Percentiles rank a stretch among this genome's conserved stretches.
phyloP scores from a whole-genome alignment of 2,113 vertebrate species.

The Puntigrus tetrazona region DNA sequence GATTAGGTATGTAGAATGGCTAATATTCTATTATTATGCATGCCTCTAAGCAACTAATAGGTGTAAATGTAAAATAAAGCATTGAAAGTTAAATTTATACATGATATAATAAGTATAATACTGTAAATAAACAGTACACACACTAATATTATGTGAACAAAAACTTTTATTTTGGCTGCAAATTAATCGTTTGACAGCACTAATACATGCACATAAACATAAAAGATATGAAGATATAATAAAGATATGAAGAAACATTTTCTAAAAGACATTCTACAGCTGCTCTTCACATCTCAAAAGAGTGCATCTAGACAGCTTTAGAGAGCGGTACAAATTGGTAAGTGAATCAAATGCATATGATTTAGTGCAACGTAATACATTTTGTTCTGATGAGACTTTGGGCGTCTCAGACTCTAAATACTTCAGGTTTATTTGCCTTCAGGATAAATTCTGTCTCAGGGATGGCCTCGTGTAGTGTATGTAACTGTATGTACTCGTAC shows the following conservation, averaged over 20 bases:
- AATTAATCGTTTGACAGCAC: too few relatives aligned
- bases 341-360: neutral
- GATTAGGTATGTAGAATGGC: too few relatives aligned
- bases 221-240: too few relatives aligned
- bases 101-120: too few relatives aligned
- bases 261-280: neutral
- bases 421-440: neutral
- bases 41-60: too few relatives aligned
- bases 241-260: neutral
- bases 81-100: too few relatives aligned
- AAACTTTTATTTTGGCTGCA: too few relatives aligned
- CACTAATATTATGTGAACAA: too few relatives aligned
- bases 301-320: neutral
- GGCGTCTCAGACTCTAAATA: neutral
- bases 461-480: neutral
- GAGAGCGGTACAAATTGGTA: neutral
- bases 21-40: too few relatives aligned
- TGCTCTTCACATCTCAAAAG: conserved; percentile 3
- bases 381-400: neutral
- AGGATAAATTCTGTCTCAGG: neutral
- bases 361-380: neutral
- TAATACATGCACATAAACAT: too few relatives aligned
- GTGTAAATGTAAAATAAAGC: too few relatives aligned
- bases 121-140: too few relatives aligned
- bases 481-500: conserved; percentile 30